These are phyloP conservation scores for Pinctada fucata DNA, from an alignment of 2,888 invertebrate genomes.

Conservation along the genomic window DNA sequence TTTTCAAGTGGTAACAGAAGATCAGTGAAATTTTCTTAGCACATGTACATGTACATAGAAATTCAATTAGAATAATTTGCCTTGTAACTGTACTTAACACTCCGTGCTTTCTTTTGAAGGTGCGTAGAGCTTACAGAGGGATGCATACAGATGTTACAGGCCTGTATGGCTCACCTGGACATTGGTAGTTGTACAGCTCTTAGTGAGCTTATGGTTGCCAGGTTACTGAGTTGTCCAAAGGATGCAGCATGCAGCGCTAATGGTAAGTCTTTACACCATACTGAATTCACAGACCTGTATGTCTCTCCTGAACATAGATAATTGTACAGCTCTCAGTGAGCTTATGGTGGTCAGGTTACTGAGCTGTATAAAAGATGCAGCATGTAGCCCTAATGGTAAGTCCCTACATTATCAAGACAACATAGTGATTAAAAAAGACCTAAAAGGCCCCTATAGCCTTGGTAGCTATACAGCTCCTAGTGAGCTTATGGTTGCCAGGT, in stretches of 20 bases:
- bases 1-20: too few relatives aligned
- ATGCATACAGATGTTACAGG: constrained; percentile 52
- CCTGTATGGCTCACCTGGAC: constrained; percentile 41
- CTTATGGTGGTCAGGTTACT: constrained; percentile 63
- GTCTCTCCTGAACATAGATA: constrained; percentile 39
- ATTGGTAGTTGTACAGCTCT: constrained; percentile 46
- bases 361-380: constrained; percentile 45
- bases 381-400: constrained; percentile 47
- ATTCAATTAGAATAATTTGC: too few relatives aligned
- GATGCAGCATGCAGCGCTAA: constrained; percentile 41
- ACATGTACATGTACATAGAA: too few relatives aligned
- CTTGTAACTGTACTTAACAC: background rate
- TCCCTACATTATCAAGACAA: background rate
- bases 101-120: constrained; percentile 40
- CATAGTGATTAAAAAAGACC: background rate
- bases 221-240: constrained; percentile 52
- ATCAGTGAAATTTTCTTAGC: too few relatives aligned
- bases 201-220: constrained; percentile 61
- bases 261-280: constrained; percentile 38
- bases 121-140: constrained; percentile 46
- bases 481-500: constrained; percentile 61
- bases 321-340: constrained; percentile 53
- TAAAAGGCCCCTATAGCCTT: background rate
- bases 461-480: constrained; percentile 48
- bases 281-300: constrained; percentile 44